Evolutionary conservation across 1,140 invertebrate species (phyloP), one percentile per base, ranked within the genome.

Genomic region (Chrysopa pallens): DNA sequence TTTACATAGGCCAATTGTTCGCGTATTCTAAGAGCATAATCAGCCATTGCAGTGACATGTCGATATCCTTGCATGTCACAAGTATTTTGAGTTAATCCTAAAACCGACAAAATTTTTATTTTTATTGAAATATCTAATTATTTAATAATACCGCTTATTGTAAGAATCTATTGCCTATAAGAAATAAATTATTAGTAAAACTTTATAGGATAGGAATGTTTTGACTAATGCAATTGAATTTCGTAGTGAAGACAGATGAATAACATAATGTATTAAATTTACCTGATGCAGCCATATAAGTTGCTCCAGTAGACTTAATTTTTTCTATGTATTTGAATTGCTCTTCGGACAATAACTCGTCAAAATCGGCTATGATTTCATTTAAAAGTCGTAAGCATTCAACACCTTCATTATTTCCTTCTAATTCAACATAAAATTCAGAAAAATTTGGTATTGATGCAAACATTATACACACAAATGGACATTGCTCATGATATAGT

Each of bases 321-420:
- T 97, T 97, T 64, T 97, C 92, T 49, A 96, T 88, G 63, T 80
- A 90, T 49, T 71, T 77, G 65, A 92, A 96, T 48, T 74, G 72
- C 8, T 84, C 80, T 56, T 92, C 86, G 6, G 80, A 76, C 0
- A 93, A 69, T 39, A 93, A 64, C 60, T 93, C 84, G 60, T 97
- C 92, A 59, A 95, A 95, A 65, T 95, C 91, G 1, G 89, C 91
- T 42, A 95, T 93, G 52, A 96, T 96, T 70, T 97, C 92, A 63
- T 97, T 97, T 4, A 96, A 72, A 1, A 96, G 73, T 36, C 91
- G 67, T 23, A 96, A 70, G 60, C 91, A 96, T 60, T 95, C 92
- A 9, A 95, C 82, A 2, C 92, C 92, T 60, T 93, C 88, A 62
- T 92, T 90, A 62, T 89, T 93, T 36, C 84, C 84, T 57, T 94